These are phyloP conservation scores for Haliclystus octoradiatus DNA, from an alignment of 30 jellyfish, hydroid and myxozoan species.

Conservation along the genomic window DNA sequence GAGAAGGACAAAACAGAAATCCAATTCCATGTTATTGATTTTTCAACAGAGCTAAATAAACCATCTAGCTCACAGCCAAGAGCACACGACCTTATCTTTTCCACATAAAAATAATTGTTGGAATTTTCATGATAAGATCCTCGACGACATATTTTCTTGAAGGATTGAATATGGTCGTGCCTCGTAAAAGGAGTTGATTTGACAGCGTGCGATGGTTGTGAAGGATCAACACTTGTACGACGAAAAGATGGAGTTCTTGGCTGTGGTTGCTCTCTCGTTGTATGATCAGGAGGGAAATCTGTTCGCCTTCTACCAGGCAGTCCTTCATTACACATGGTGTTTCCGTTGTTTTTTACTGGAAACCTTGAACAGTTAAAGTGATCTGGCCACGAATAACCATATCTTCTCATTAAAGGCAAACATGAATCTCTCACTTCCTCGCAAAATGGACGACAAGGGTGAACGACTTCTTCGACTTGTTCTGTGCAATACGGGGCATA, in stretches of 20 bases:
- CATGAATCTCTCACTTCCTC: slow-evolving; percentile 71
- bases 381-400: slow-evolving; percentile 61
- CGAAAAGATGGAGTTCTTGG: too few relatives aligned
- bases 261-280: too few relatives aligned
- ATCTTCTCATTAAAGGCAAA: slow-evolving; percentile 20
- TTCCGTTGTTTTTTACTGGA: slow-evolving; percentile 53
- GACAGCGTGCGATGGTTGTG: too few relatives aligned
- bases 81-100: slow-evolving; percentile 70
- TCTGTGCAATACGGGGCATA: slow-evolving; percentile 78
- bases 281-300: too few relatives aligned
- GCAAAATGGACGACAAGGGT: slow-evolving; percentile 84
- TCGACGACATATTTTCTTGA: slow-evolving; percentile 62
- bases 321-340: slow-evolving; percentile 37
- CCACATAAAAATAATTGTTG: slow-evolving; percentile 59
- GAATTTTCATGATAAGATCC: slow-evolving; percentile 53
- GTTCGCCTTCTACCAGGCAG: too few relatives aligned
- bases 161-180: too few relatives aligned
- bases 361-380: slow-evolving; percentile 60
- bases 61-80: slow-evolving; percentile 83
- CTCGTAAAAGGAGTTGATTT: too few relatives aligned
- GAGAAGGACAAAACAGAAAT: slow-evolving; percentile 64
- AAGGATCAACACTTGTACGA: too few relatives aligned
- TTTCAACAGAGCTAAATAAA: slow-evolving; percentile 54
- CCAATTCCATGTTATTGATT: slow-evolving; percentile 76
- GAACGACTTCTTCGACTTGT: slow-evolving; percentile 42